A percentile compares a stretch with the other conserved stretches of the same genome.
Conservation (phyloP, 2,888 invertebrate species). For the Polydrusus tereticollis region DNA sequence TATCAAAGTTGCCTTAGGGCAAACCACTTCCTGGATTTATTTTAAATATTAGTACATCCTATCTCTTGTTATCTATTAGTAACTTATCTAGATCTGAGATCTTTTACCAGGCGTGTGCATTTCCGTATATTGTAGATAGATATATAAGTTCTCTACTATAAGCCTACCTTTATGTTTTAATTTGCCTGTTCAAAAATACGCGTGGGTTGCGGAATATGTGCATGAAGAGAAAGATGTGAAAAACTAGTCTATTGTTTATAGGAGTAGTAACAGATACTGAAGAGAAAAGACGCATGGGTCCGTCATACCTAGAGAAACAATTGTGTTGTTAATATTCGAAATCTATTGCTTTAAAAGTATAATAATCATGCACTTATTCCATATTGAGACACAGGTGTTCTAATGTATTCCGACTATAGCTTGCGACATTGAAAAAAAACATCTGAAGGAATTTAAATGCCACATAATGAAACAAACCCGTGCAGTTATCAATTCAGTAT, state of each 20-base stretch:
- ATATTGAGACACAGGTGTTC: conserved; percentile 38
- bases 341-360: conserved; percentile 1
- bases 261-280: conserved; percentile 12
- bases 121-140: conserved; percentile 30
- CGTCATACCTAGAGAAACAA: conserved; percentile 10
- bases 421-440: conserved; percentile 32
- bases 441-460: conserved; percentile 35
- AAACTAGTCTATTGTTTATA: conserved; percentile 19
- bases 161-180: conserved; percentile 8
- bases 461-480: conserved; percentile 32
- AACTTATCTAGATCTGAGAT: conserved; percentile 26
- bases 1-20: background rate
- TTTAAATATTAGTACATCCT: conserved; percentile 33
- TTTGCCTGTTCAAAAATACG: conserved; percentile 18
- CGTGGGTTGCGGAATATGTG: conserved; percentile 6
- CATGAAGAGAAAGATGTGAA: conserved; percentile 4
- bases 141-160: conserved; percentile 5
- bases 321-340: conserved; percentile 5
- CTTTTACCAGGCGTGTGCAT: conserved; percentile 35
- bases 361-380: conserved; percentile 25
- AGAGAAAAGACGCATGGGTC: conserved; percentile 15
- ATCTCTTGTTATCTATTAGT: conserved; percentile 24
- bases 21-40: conserved; percentile 22
- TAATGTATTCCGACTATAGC: conserved; percentile 29
- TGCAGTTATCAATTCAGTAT: conserved; percentile 19